phyloP scores from a whole-genome alignment of 2,888 invertebrate genomes.

The Limenitis camilla region DNA sequence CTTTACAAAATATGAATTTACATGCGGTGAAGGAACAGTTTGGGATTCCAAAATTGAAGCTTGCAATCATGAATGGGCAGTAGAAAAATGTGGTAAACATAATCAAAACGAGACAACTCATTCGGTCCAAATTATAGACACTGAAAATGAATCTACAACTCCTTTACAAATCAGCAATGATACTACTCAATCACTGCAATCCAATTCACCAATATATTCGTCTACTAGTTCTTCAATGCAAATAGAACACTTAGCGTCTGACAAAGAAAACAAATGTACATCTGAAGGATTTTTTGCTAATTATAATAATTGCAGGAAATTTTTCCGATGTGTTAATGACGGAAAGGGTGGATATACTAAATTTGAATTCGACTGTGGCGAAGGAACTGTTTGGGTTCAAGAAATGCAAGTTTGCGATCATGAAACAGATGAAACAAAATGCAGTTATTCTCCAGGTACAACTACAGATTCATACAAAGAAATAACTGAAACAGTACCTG shows the following conservation, averaged over 20 bases:
- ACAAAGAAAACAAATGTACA: conserved; percentile 44
- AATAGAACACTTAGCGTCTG: background rate
- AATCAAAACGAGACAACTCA: conserved; percentile 6
- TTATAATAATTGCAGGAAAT: conserved; percentile 80
- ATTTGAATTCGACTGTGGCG: conserved; percentile 82
- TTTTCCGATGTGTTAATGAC: conserved; percentile 83
- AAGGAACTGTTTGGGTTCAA: conserved; percentile 85
- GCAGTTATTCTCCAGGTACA: conserved; percentile 2
- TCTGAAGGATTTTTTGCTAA: conserved; percentile 81
- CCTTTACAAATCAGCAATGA: conserved; percentile 16
- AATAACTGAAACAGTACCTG: background rate
- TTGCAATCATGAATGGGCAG: conserved; percentile 72
- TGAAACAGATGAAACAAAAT: conserved; percentile 6
- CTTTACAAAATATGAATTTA: conserved; percentile 76
- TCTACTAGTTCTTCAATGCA: conserved; percentile 18
- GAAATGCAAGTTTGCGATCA: conserved; percentile 60
- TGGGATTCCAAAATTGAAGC: conserved; percentile 74
- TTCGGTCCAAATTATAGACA: too few relatives aligned
- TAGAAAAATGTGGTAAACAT: conserved; percentile 23
- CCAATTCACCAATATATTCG: background rate
- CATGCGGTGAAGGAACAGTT: conserved; percentile 79
- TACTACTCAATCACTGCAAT: background rate
- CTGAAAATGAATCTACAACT: conserved; percentile 4
- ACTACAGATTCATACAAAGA: background rate
- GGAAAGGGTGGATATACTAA: conserved; percentile 75